Evolutionary conservation across 2,113 vertebrate species (phyloP), one percentile per base, ranked within the genome.

Genomic region (Atherinomorus stipes): DNA sequence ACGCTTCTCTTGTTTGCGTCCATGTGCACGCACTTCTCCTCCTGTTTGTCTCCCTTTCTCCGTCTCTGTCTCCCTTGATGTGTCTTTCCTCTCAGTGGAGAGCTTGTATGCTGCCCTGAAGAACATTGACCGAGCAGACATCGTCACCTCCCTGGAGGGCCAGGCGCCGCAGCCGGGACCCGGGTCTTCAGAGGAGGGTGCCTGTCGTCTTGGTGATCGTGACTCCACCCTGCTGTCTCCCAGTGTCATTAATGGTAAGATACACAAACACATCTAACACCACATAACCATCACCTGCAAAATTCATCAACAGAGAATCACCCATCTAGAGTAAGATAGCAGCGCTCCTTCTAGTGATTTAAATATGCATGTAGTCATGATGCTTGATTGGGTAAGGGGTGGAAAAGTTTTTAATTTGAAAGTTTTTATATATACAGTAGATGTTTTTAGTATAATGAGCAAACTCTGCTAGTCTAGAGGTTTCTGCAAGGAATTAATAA

Each of bases 211-310:
- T 47, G 11, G 63, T 0, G 95, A 96, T 60, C 90, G 93, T 0
- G 96, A 99, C 85, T 93, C 92, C 93, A 94, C 84, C 54, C 93
- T 96, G 1, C 92, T 98, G 45, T 97, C 96, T 0, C 96, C 96
- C 0, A 95, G 96, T 62, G 91, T 97, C 86, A 89, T 97, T 90
- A 99, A 99, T 95, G 98, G 98, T 98, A 94, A 96, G 96, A 86
- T 56, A 63, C 68, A 52, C 54, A 74, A 45, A 59, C 59, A 62
- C 62, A 38, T 49, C 31, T 37, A 58, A 51, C 22, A 42, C 23
- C 58, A 60, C 58, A 60, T 12, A 38, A 42, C 1, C 2, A n/a
- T 52, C 22, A 57, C 49, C 31, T 31, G 9, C n/a, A 34, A 8
- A 11, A 18, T 44, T 47, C 18, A 6, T 38, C 6, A 53, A 52